A percentile compares a stretch with the other conserved stretches of the same genome.
phyloP scores from a whole-genome alignment of 1,140 invertebrate genomes.

The Sminthurides bifidus region DNA sequence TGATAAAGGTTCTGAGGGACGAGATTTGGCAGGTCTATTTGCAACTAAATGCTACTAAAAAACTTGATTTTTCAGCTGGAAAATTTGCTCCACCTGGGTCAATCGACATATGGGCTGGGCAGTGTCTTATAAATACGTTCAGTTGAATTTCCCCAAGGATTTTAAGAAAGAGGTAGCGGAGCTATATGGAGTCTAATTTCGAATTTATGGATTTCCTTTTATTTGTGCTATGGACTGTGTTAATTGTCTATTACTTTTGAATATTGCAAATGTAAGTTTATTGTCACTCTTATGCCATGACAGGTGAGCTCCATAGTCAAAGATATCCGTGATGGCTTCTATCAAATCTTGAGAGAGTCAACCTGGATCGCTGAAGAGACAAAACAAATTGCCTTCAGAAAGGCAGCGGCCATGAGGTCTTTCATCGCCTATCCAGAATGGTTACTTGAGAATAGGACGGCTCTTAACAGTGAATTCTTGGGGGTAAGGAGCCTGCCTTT shows the following conservation, averaged over 20 bases:
- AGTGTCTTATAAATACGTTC: slow-evolving; percentile 13
- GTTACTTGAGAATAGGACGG: slow-evolving; percentile 4
- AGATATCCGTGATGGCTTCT: slow-evolving; percentile 16
- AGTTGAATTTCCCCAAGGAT: slow-evolving; percentile 9
- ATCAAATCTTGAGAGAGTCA: slow-evolving; percentile 5
- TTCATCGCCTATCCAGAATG: slow-evolving; percentile 20
- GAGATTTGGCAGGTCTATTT: too few species aligned
- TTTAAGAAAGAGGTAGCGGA: slow-evolving; percentile 5
- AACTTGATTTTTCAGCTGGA: slow-evolving; percentile 11
- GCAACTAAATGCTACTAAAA: too few species aligned
- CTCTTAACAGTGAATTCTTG: slow-evolving; percentile 8
- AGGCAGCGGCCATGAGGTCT: slow-evolving; percentile 13
- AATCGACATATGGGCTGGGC: slow-evolving; percentile 19
- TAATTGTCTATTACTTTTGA: too few species aligned
- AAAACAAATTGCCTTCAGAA: neutral
- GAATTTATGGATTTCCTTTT: neutral
- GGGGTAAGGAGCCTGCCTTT: too few species aligned
- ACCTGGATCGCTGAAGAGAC: slow-evolving; percentile 23
- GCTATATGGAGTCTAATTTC: neutral
- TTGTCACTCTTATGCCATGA: too few species aligned
- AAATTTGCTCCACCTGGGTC: slow-evolving; percentile 12
- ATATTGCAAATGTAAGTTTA: too few species aligned
- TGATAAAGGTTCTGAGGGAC: too few species aligned
- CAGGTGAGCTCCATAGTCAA: slow-evolving; percentile 4
- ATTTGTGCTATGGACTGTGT: neutral